These are phyloP conservation scores for Unio delphinus DNA, from an alignment of 2,888 invertebrate species.

Conservation along the genomic window DNA sequence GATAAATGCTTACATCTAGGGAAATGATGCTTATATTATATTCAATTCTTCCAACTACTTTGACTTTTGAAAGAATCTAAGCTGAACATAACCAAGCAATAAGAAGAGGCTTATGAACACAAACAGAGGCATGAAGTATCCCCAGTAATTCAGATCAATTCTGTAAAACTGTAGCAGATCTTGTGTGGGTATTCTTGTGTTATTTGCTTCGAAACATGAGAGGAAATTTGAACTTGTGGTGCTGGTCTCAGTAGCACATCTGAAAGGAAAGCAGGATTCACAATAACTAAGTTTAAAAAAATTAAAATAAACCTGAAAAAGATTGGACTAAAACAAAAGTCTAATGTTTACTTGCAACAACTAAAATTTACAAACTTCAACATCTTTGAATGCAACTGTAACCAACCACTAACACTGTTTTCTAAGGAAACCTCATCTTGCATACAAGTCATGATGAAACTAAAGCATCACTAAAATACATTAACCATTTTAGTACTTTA, in stretches of 20 bases:
- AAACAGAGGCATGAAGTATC: constrained; percentile 43
- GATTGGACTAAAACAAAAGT: too few species aligned
- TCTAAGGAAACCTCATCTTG: too few species aligned
- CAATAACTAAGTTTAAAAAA: not conserved
- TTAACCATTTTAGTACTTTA: too few species aligned
- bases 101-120: constrained; percentile 40
- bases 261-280: constrained; percentile 18
- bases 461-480: too few species aligned
- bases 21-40: too few species aligned
- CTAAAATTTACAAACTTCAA: too few species aligned
- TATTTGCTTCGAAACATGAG: constrained; percentile 24
- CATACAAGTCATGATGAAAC: too few species aligned
- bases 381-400: too few species aligned
- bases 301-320: too few species aligned
- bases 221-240: constrained; percentile 35
- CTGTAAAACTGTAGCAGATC: constrained; percentile 37
- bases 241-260: constrained; percentile 32
- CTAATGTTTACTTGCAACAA: too few species aligned
- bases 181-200: constrained; percentile 32
- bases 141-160: constrained; percentile 34
- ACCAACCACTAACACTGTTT: too few species aligned
- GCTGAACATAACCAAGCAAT: constrained; percentile 37
- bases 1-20: too few species aligned
- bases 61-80: constrained; percentile 45
- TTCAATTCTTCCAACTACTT: constrained; percentile 5